phyloP scores from a whole-genome alignment of 2,113 vertebrate species.

The Cathartes aura region DNA sequence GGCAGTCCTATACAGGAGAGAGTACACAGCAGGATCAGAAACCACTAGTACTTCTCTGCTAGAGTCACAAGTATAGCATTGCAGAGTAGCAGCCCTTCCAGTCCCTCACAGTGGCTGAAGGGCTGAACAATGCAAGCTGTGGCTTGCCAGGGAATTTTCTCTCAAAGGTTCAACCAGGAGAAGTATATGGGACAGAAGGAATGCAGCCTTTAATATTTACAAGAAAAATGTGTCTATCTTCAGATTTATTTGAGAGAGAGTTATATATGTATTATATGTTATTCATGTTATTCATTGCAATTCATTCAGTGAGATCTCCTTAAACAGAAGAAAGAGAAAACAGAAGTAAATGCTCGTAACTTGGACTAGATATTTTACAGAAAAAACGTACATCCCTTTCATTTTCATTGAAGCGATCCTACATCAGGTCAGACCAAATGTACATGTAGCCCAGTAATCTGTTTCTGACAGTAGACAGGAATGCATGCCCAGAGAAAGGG shows the following conservation, averaged over 20 bases:
- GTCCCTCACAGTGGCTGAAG: not conserved
- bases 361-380: not conserved
- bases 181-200: not conserved
- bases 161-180: not conserved
- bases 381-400: not conserved
- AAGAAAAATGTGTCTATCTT: not conserved
- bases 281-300: not conserved
- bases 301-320: not conserved
- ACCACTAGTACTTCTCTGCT: fast-evolving
- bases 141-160: not conserved
- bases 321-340: not conserved
- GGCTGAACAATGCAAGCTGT: not conserved
- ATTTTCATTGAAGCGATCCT: not conserved
- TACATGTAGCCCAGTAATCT: not conserved
- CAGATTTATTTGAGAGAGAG: not conserved
- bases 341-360: not conserved
- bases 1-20: fast-evolving
- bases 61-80: not conserved
- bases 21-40: not conserved
- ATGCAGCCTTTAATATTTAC: not conserved
- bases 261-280: not conserved
- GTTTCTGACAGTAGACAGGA: not conserved
- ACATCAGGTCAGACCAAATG: not conserved
- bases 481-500: not conserved
- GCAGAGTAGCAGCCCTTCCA: not conserved